Evolutionary conservation across 1,140 invertebrate genomes (phyloP).

Genomic region (Vanessa tameamea): DNA sequence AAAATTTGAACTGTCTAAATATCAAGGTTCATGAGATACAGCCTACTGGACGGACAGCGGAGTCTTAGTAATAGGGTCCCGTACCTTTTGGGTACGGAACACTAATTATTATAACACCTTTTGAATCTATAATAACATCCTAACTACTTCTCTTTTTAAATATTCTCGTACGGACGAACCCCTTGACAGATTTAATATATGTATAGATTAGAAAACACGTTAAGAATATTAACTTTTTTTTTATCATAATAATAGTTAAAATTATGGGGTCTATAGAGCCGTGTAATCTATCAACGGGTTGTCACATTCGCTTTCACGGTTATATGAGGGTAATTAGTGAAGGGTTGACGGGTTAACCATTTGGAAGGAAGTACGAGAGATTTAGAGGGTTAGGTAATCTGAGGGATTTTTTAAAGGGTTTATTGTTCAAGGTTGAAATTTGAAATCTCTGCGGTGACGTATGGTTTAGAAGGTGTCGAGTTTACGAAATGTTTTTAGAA

Average conservation of each 20-base stretch:
- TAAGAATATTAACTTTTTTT: slow-evolving; percentile 8
- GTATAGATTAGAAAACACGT: slow-evolving; percentile 1
- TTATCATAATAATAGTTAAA: background rate
- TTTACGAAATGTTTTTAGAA: too few relatives aligned
- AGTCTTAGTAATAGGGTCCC: too few relatives aligned
- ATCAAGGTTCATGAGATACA: too few relatives aligned
- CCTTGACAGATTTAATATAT: background rate
- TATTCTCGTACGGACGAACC: background rate
- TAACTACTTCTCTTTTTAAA: background rate
- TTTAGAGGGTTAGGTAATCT: background rate
- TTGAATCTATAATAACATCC: too few relatives aligned
- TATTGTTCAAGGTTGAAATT: background rate
- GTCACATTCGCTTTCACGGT: slow-evolving; percentile 11
- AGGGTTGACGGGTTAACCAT: slow-evolving; percentile 10
- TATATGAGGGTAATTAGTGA: slow-evolving; percentile 21
- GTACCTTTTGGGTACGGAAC: too few relatives aligned
- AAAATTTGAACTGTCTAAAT: too few relatives aligned
- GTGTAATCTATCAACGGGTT: slow-evolving; percentile 17
- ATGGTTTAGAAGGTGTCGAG: too few relatives aligned
- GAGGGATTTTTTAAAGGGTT: background rate
- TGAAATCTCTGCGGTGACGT: background rate
- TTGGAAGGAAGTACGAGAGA: slow-evolving; percentile 15
- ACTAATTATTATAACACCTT: too few relatives aligned
- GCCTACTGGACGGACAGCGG: too few relatives aligned
- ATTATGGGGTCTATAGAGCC: background rate